Evolutionary conservation across 2,888 invertebrate genomes (phyloP), one percentile per base, ranked within the genome.

Genomic region (Dicycla oo): DNA sequence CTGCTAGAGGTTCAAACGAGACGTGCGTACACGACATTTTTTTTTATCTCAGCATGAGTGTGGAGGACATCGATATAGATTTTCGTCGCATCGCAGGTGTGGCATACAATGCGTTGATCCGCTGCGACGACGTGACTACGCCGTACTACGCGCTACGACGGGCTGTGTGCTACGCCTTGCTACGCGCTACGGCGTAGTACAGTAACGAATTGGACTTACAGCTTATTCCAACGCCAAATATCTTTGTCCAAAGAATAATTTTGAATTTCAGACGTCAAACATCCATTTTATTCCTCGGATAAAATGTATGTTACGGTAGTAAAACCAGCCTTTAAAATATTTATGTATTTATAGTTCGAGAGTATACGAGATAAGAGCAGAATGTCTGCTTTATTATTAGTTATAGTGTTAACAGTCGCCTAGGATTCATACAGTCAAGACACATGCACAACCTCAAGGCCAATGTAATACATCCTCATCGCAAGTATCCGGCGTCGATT

Each of bases 401-500:
- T 30, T 66, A 43, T 18, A 13, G 7, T 30, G n/a, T 26, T 13
- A 2, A 23, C 13, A 34, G 6, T 45, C 18, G 2, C 23, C 3
- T 43, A 20, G 61, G 11, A 23, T 26, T 61, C 26, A 23, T 45
- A 38, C 26, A 74, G 34, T 26, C 45, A 67, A 58, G 56, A 49
- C 38, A 26, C 26, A 49, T n/a, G n/a, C 7, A 56, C 34, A 54
- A 43, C 73, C 65, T 66, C 54, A 62, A 38, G 40, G 56, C 47
- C 18, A 1, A 26, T 51, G 53, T 43, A 43, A 56, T 66, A 60
- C 54, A 66, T 81, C 34, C 63, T 79, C 45, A 75, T 78, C 66
- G 45, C 26, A 51, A 45, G 69, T 63, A 64, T 23, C 47, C 45
- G 47, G 54, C 69, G 74, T 78, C 73, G 69, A 83, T 73, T 70